Conservation (phyloP, 2,797 vertebrate genomes). For the Adrianichthys oophorus region DNA sequence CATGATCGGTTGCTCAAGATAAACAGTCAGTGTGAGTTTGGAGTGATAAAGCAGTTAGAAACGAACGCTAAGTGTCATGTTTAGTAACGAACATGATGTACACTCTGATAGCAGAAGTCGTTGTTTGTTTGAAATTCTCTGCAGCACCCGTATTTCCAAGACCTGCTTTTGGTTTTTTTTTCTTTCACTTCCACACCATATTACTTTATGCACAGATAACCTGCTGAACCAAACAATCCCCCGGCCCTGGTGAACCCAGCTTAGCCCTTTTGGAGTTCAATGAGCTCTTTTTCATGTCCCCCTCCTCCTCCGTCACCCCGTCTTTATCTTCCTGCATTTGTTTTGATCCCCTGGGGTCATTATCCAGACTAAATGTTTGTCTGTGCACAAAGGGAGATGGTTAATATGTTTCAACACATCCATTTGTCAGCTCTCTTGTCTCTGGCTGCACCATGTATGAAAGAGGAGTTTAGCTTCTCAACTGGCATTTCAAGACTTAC, state of each 20-base stretch:
- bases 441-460: conserved; percentile 54
- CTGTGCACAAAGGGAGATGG: conserved; percentile 78
- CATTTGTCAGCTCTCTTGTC: conserved; percentile 76
- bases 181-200: conserved; percentile 26
- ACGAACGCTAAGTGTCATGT: conserved; percentile 59
- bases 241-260: conserved; percentile 60
- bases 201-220: conserved; percentile 23
- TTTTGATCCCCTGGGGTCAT: conserved; percentile 78
- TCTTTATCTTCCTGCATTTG: conserved; percentile 70
- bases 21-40: conserved; percentile 49
- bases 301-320: conserved; percentile 35
- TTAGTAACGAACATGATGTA: conserved; percentile 61
- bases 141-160: conserved; percentile 14
- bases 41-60: conserved; percentile 43
- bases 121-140: conserved; percentile 46
- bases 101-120: conserved; percentile 37
- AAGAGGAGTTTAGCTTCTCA: conserved; percentile 65
- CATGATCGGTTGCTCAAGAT: conserved; percentile 30
- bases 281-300: conserved; percentile 62
- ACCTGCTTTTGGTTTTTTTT: conserved; percentile 6
- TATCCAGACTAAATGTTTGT: conserved; percentile 79
- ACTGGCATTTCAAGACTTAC: conserved; percentile 79
- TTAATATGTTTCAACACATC: conserved; percentile 82
- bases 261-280: conserved; percentile 63
- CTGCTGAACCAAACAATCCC: conserved; percentile 34